Conservation (phyloP, 2,113 vertebrate species). For the Centrocercus urophasianus region DNA sequence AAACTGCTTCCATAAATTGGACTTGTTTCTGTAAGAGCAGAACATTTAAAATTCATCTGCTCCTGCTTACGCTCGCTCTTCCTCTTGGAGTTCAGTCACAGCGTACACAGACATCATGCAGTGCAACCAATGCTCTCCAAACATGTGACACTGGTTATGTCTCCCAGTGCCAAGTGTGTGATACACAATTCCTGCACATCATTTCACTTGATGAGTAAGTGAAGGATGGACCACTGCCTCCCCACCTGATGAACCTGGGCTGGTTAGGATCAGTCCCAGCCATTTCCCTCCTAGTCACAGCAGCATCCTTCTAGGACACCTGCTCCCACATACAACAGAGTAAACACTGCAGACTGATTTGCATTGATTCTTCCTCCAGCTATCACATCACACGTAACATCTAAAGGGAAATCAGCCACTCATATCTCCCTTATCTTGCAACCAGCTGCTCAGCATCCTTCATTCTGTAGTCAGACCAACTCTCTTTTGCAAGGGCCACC, state of each 20-base stretch:
- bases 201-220: neutral
- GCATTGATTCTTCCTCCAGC: neutral
- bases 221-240: neutral
- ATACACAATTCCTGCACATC: neutral
- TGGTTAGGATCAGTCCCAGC: neutral
- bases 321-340: neutral
- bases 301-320: neutral
- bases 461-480: neutral
- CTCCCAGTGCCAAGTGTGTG: neutral
- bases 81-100: fast-evolving
- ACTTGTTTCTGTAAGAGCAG: neutral
- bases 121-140: neutral
- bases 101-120: neutral
- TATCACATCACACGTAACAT: neutral
- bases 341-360: neutral
- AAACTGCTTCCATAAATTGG: neutral
- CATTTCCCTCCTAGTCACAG: neutral
- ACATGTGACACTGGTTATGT: neutral
- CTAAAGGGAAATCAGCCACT: neutral
- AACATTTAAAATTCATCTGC: constrained; percentile 55
- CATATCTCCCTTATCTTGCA: no score
- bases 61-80: neutral
- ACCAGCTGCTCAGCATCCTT: neutral
- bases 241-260: neutral
- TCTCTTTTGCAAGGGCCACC: neutral